Evolutionary conservation across 2,113 vertebrate genomes (phyloP).

Genomic region (Chaetodon trifascialis): DNA sequence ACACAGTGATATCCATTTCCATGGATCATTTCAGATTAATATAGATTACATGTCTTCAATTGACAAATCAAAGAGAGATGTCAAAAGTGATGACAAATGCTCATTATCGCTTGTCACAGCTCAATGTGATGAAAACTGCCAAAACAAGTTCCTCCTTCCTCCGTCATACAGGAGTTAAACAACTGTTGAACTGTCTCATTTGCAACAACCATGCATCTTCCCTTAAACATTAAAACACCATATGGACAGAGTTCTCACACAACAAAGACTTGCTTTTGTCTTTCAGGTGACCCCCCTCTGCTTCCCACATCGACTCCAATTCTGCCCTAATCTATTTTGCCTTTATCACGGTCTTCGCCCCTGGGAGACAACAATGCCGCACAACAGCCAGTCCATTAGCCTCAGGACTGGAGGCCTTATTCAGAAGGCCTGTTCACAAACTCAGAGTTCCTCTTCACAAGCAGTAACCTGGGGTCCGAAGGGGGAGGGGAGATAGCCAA

Average conservation of each 20-base stretch:
- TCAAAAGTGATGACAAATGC: no score
- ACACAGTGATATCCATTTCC: no score
- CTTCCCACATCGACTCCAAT: constrained; percentile 30
- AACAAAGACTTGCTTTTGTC: constrained; percentile 27
- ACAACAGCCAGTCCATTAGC: constrained; percentile 9
- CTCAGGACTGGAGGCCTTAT: constrained; percentile 28
- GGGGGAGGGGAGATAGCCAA: constrained; percentile 20
- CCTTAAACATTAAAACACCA: not conserved
- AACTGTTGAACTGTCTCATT: not conserved
- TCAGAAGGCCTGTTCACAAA: constrained; percentile 4
- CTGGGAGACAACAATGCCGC: constrained; percentile 1
- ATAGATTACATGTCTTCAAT: no score
- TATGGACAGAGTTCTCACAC: not conserved
- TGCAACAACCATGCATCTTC: not conserved
- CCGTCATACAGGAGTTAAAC: no score
- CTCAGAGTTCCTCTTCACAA: constrained; percentile 7
- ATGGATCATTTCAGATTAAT: no score
- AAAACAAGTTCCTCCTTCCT: no score
- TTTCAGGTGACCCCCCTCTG: constrained; percentile 21
- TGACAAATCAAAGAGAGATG: no score
- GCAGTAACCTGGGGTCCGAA: constrained; percentile 27
- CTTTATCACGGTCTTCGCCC: constrained; percentile 43
- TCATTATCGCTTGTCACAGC: no score
- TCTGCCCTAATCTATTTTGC: constrained; percentile 7
- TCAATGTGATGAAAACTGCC: no score